Conservation (phyloP, 2,797 vertebrate genomes). For the Pseudocheirus occidentalis region DNA sequence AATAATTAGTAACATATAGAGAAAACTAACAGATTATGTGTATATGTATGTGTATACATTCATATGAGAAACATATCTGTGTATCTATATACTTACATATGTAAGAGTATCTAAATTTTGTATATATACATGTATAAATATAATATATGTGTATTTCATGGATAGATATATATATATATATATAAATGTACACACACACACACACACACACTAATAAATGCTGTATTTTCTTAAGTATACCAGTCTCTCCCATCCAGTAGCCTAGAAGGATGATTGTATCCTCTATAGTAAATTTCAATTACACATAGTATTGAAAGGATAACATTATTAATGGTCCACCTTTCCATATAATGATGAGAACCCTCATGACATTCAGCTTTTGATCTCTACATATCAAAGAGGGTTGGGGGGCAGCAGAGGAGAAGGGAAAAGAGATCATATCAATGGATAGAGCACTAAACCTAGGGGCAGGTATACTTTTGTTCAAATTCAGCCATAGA, state of each 20-base stretch:
- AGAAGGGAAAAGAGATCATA: not conserved
- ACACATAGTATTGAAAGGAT: not conserved
- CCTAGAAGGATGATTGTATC: not conserved
- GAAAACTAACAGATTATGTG: no score
- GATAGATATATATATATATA: no score
- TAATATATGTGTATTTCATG: not conserved
- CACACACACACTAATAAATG: no score
- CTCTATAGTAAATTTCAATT: not conserved
- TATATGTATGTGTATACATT: not conserved
- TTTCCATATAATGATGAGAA: not conserved
- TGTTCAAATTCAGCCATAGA: no score
- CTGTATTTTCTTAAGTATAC: not conserved
- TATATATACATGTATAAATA: not conserved
- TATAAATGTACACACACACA: not conserved
- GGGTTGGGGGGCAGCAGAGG: no score
- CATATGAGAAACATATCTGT: not conserved
- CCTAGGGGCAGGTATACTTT: no score
- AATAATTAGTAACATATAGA: no score
- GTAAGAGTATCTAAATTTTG: no score
- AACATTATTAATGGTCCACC: not conserved
- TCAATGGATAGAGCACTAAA: not conserved
- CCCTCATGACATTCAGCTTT: not conserved
- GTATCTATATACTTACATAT: not conserved
- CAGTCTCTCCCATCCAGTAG: not conserved
- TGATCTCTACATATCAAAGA: not conserved